phyloP scores from a whole-genome alignment of 2,113 vertebrate genomes.

The Mobula birostris region DNA sequence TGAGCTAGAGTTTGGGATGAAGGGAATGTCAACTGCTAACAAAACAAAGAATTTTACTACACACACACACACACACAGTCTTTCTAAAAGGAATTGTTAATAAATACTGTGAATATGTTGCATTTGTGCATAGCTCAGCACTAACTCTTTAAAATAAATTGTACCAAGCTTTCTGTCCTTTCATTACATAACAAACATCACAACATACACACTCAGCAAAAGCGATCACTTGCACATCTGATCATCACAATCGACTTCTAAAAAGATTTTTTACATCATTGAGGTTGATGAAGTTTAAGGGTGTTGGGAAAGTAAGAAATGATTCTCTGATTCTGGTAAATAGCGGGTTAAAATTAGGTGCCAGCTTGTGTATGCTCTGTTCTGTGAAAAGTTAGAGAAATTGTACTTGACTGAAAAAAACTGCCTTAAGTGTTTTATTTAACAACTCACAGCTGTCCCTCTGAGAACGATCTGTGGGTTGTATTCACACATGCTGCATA shows the following conservation, averaged over 20 bases:
- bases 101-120: neutral
- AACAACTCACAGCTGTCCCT: too few species aligned
- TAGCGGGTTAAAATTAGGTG: too few species aligned
- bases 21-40: neutral
- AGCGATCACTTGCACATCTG: neutral
- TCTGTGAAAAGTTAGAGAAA: too few species aligned
- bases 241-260: neutral
- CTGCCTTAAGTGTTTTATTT: too few species aligned
- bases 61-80: neutral
- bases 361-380: too few species aligned
- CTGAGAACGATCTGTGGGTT: too few species aligned
- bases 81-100: conserved; percentile 12
- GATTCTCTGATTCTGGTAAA: too few species aligned
- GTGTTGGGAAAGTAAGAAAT: too few species aligned
- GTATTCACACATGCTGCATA: too few species aligned
- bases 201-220: neutral
- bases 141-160: neutral
- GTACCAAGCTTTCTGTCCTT: neutral
- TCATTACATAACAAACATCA: neutral
- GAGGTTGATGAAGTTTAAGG: too few species aligned
- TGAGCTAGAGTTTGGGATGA: neutral
- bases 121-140: neutral
- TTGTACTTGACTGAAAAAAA: too few species aligned
- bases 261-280: neutral
- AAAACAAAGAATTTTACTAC: conserved; percentile 21